These are phyloP conservation scores for Hippocampus mohnikei DNA, from an alignment of 2,113 vertebrate genomes.

Conservation along the genomic window DNA sequence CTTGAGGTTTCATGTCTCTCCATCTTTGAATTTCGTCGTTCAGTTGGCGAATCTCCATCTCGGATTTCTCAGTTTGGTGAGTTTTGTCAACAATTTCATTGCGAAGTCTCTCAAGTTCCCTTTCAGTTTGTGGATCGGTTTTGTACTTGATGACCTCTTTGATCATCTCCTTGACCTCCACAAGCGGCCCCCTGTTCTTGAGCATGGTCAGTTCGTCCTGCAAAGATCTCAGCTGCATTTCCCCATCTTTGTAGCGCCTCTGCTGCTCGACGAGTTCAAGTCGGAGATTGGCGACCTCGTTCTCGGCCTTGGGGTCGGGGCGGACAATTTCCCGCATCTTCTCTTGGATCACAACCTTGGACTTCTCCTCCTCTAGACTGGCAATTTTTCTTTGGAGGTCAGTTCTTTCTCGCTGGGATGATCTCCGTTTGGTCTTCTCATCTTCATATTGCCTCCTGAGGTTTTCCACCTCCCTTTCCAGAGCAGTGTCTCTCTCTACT, in stretches of 20 bases:
- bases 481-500: conserved; percentile 84
- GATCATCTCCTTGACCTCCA: conserved; percentile 89
- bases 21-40: conserved; percentile 88
- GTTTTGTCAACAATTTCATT: conserved; percentile 92
- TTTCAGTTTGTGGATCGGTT: conserved; percentile 86
- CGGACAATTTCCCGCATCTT: conserved; percentile 92
- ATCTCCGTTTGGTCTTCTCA: conserved; percentile 79
- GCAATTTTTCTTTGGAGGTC: conserved; percentile 85
- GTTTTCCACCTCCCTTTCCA: conserved; percentile 83
- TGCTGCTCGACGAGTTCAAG: conserved; percentile 90
- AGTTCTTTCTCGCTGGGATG: conserved; percentile 77
- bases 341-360: conserved; percentile 88
- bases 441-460: conserved; percentile 84
- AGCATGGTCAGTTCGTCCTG: conserved; percentile 80
- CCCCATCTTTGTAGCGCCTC: conserved; percentile 78
- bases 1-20: conserved; percentile 87
- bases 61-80: conserved; percentile 82
- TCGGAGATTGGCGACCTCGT: conserved; percentile 89
- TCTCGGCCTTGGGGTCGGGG: conserved; percentile 91
- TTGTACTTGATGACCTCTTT: conserved; percentile 97
- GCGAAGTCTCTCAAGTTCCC: conserved; percentile 86
- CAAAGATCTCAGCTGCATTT: conserved; percentile 81
- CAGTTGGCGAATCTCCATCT: conserved; percentile 89
- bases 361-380: conserved; percentile 86
- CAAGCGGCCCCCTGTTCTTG: conserved; percentile 81